Evolutionary conservation across 2,888 invertebrate species (phyloP), one percentile per base, ranked within the genome.

Genomic region (Hoplodrina blanda): DNA sequence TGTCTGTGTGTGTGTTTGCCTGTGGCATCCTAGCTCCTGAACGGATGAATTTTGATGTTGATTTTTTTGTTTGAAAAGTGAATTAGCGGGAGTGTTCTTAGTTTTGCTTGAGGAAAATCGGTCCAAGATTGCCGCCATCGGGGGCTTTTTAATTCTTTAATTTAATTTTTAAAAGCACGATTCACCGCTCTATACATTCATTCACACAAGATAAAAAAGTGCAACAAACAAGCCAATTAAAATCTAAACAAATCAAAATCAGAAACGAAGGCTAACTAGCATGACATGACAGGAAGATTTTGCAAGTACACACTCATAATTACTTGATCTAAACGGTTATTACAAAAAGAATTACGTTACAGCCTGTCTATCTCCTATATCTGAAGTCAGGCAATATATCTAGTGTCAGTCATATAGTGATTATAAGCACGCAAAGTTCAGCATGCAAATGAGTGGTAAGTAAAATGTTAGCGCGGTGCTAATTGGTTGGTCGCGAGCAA

Each of bases 331-430:
- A 75, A 66, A 71, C 46, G 25, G 44, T 59, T 68, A 46, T 67
- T 74, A 80, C 80, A 77, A 80, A 25, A 80, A 77, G 71, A 73
- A 62, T 69, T 75, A 62, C 52, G 68, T 73, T 69, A 55, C 17
- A 60, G 57, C 20, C 59, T 75, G 77, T 76, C 68, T 55, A 62
- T 74, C 60, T 57, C 57, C 46, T 52, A 67, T 69, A 52, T 49
- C n/a, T 52, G 49, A 67, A 69, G 46, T 60, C 60, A 57, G 53
- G 49, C 56, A 66, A 68, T 69, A 62, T 67, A 50, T 76, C 30
- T 66, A 69, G 37, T 77, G 70, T 73, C 77, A 71, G 62, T 69
- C 73, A 69, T 52, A 25, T 30, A 44, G 62, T 19, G 62, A 68
- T 68, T 63, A 62, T n/a, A 60, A 60, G 37, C 73, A 60, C 50